These are phyloP conservation scores for Echinops telfairi DNA, from an alignment of 2,113 vertebrate species.

Conservation along the genomic window DNA sequence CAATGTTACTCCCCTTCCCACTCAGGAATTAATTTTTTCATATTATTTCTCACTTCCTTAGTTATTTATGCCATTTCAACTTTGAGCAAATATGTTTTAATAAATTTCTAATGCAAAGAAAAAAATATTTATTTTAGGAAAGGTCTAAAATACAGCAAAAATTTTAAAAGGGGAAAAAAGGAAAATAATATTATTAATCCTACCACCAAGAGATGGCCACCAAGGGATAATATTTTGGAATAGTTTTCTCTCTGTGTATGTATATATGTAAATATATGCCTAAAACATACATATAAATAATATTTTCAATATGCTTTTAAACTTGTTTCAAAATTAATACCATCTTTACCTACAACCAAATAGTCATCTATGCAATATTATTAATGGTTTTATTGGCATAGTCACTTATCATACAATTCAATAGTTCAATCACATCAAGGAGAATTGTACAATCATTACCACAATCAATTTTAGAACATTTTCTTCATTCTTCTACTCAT, in stretches of 20 bases:
- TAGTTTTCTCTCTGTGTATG: not conserved
- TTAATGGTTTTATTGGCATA: too few species aligned
- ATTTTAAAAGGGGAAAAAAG: not conserved
- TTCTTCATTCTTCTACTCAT: too few species aligned
- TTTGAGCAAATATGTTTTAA: not conserved
- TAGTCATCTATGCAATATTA: not conserved
- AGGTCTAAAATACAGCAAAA: not conserved
- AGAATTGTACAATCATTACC: too few species aligned
- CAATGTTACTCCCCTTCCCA: not conserved
- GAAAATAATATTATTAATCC: not conserved
- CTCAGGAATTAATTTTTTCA: constrained; percentile 29
- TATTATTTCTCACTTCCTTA: constrained; percentile 7
- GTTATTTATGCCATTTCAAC: constrained; percentile 15
- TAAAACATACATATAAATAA: not conserved
- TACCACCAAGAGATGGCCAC: not conserved
- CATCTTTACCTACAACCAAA: not conserved
- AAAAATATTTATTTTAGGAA: not conserved
- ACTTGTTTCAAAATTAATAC: not conserved
- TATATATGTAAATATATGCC: not conserved
- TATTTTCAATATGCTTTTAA: not conserved
- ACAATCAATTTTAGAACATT: too few species aligned
- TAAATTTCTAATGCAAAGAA: constrained; percentile 52
- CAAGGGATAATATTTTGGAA: not conserved
- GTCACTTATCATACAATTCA: too few species aligned
- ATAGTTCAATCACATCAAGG: too few species aligned